These are phyloP conservation scores for Eulemur macaco DNA, from an alignment of 2,113 vertebrate genomes.

Conservation along the genomic window DNA sequence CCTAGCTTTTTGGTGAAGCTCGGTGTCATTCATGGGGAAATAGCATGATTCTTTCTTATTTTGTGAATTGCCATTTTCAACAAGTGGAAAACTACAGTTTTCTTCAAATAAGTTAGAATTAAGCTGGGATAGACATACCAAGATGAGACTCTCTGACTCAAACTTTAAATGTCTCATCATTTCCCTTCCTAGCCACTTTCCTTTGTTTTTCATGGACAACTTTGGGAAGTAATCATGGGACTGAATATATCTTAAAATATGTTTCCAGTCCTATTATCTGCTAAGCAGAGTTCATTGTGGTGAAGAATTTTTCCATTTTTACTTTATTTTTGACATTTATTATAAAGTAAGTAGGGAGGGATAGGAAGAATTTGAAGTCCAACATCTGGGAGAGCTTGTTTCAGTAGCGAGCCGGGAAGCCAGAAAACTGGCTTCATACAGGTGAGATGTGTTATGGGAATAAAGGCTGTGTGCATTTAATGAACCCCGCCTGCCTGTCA, in stretches of 20 bases:
- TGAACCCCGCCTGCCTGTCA: conserved; percentile 70
- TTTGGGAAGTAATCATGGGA: conserved; percentile 17
- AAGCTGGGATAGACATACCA: neutral
- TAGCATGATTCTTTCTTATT: neutral
- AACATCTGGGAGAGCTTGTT: conserved; percentile 74
- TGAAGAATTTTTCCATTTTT: conserved; percentile 32
- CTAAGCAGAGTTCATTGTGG: neutral
- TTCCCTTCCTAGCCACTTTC: neutral
- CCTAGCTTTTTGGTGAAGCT: neutral
- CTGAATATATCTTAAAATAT: conserved; percentile 45
- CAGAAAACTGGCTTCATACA: conserved; percentile 72
- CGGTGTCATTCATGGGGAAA: neutral
- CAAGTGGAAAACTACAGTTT: neutral
- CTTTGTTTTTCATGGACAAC: conserved; percentile 34
- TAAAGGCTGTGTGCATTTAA: conserved; percentile 72
- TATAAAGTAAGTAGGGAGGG: conserved; percentile 26
- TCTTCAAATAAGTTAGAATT: conserved; percentile 25
- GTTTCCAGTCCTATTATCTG: conserved; percentile 55
- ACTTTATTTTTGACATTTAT: conserved; percentile 30
- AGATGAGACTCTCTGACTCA: neutral
- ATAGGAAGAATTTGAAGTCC: neutral
- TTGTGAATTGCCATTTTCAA: conserved; percentile 24
- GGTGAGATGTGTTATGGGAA: conserved; percentile 75
- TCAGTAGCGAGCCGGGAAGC: conserved; percentile 74
- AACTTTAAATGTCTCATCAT: neutral